Conservation (phyloP, 53 echinoderm and acorn worm genomes). For the Stichopus horrens region DNA sequence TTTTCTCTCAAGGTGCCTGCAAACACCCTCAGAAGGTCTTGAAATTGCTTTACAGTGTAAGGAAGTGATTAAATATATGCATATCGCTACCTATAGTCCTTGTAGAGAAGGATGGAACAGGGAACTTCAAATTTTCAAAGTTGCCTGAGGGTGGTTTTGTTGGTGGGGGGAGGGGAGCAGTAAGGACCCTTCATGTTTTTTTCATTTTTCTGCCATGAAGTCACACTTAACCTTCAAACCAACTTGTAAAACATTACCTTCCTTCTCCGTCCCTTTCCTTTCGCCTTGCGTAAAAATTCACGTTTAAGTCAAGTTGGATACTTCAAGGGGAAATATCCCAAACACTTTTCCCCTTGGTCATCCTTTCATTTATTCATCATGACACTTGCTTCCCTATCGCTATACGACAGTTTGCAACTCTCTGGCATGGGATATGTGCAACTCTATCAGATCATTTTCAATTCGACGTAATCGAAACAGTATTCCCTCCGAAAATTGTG, state of each 20-base stretch:
- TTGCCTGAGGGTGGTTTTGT: no score
- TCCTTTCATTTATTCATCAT: background rate
- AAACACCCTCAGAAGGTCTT: no score
- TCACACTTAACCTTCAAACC: background rate
- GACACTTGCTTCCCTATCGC: background rate
- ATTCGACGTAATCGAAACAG: background rate
- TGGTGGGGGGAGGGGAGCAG: no score
- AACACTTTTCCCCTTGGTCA: constrained; percentile 16
- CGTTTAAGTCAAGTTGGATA: background rate
- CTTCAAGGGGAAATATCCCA: background rate
- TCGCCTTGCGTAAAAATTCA: background rate
- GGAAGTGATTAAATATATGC: no score
- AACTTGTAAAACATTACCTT: background rate
- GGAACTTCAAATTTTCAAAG: no score
- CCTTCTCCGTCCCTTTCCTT: background rate
- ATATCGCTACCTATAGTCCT: no score
- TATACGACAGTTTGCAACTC: background rate
- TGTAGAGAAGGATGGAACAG: no score
- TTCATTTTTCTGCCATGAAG: background rate
- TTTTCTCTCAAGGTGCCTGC: no score
- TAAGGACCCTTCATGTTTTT: background rate
- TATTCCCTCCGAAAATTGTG: background rate
- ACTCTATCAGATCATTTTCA: background rate
- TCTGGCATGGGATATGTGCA: background rate
- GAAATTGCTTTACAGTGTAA: no score